These are phyloP conservation scores for Melipona beecheii DNA, from an alignment of 2,888 invertebrate species.

Conservation along the genomic window DNA sequence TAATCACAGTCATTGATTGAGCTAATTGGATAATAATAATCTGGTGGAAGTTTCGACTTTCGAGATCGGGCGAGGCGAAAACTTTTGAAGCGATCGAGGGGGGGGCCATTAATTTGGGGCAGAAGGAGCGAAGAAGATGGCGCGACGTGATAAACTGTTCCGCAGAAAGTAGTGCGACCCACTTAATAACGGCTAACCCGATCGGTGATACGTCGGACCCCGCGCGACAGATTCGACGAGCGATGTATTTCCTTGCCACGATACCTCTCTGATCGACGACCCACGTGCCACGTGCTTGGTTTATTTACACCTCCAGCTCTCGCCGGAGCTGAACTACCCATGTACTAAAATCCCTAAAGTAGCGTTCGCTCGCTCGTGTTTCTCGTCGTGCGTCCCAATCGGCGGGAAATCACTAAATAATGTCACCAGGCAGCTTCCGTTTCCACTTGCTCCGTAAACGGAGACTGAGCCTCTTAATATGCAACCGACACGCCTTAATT, in stretches of 20 bases:
- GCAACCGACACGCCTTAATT: constrained; percentile 66
- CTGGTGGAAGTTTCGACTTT: no score
- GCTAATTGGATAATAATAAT: no score
- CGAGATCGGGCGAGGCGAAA: neutral
- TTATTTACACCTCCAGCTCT: no score
- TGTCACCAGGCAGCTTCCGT: constrained; percentile 64
- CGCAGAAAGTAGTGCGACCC: constrained; percentile 7
- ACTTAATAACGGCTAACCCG: constrained; percentile 32
- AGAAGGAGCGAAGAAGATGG: neutral
- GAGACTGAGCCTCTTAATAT: constrained; percentile 58
- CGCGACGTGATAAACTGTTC: constrained; percentile 8
- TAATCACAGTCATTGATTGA: no score
- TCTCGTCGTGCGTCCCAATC: constrained; percentile 23
- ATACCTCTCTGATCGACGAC: neutral
- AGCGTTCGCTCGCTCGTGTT: neutral
- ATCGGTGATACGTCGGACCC: neutral
- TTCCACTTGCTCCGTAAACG: constrained; percentile 47
- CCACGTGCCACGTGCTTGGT: neutral
- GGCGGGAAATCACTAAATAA: constrained; percentile 63
- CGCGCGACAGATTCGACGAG: constrained; percentile 21
- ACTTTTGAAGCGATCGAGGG: no score
- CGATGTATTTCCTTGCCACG: constrained; percentile 28
- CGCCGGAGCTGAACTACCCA: neutral
- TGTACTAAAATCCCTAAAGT: no score
- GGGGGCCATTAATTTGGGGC: constrained; percentile 14